phyloP scores from a whole-genome alignment of 1,140 invertebrate genomes.

The Formica selysi region DNA sequence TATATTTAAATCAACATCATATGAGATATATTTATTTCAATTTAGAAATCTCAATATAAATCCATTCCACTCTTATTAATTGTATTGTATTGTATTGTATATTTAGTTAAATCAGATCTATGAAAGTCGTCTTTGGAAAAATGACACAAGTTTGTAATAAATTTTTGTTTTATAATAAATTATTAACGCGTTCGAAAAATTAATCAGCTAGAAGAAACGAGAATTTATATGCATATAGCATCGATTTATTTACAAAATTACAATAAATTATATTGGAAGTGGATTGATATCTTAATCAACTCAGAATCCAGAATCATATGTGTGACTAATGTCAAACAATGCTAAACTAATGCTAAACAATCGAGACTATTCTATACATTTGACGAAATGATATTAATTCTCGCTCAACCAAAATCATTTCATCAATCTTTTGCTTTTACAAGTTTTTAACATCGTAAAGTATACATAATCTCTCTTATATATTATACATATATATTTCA shows the following conservation, averaged over 20 bases:
- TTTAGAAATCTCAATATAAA: conserved; percentile 39
- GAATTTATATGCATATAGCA: not conserved
- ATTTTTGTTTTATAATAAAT: not conserved
- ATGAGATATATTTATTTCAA: not conserved
- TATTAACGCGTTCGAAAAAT: not conserved
- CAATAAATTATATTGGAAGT: conserved; percentile 59
- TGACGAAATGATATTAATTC: not conserved
- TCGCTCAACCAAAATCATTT: not conserved
- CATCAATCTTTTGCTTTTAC: not conserved
- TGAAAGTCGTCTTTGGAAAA: conserved; percentile 2
- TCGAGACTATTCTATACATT: not conserved
- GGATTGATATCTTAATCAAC: conserved; percentile 37
- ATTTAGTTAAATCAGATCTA: not conserved
- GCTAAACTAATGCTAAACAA: not conserved
- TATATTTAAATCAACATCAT: not conserved
- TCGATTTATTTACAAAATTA: conserved; percentile 69
- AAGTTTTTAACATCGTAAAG: not conserved
- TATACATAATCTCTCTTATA: not conserved
- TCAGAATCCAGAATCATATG: not conserved
- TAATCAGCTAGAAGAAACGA: not conserved
- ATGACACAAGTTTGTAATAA: not conserved
- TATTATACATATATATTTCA: not conserved
- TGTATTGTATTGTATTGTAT: no score
- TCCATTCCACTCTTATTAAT: not conserved
- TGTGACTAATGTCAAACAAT: not conserved